phyloP scores from a whole-genome alignment of 2,797 vertebrate genomes.

The Galagoides demidoff region DNA sequence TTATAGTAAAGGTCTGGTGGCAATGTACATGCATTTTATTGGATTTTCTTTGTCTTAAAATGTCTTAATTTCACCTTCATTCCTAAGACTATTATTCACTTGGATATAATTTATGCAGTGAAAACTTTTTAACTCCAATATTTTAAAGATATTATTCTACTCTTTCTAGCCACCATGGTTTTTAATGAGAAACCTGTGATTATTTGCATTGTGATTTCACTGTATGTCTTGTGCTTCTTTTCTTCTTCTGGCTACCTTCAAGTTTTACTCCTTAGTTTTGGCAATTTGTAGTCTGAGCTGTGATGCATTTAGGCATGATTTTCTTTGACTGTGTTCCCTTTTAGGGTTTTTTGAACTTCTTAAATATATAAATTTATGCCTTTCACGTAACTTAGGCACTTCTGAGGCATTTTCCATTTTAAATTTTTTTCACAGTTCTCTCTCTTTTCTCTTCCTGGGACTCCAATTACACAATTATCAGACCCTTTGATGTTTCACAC shows the following conservation, averaged over 20 bases:
- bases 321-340: background rate
- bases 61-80: constrained; percentile 42
- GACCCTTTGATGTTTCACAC: background rate
- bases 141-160: background rate
- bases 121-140: background rate
- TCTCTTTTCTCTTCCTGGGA: background rate
- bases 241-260: background rate
- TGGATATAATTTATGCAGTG: constrained; percentile 39
- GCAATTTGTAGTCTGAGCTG: background rate
- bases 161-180: background rate
- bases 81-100: constrained; percentile 25
- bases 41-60: constrained; percentile 28
- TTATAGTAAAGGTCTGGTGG: background rate
- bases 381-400: background rate
- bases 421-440: background rate
- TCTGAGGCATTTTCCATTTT: background rate
- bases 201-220: background rate
- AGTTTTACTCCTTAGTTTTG: background rate
- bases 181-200: background rate
- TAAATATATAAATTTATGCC: background rate
- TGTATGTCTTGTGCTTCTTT: background rate
- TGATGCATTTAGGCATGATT: background rate
- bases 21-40: constrained; percentile 41
- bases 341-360: background rate
- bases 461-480: background rate